Base-by-base conservation (phyloP, 2,797 vertebrate genomes). In the Schizopygopsis malacanthus region DNA sequence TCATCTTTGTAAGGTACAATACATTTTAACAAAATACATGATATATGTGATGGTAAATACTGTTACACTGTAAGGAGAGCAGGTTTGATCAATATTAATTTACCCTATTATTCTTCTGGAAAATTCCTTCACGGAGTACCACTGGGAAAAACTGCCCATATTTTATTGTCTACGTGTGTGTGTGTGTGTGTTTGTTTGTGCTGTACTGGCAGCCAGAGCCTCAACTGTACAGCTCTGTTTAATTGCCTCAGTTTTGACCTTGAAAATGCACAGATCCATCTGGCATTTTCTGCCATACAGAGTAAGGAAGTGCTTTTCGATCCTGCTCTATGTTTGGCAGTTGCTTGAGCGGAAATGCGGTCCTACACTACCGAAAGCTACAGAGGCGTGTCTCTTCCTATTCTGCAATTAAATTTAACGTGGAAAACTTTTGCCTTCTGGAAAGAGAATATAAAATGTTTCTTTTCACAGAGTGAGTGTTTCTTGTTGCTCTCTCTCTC, bases 251-350 rank as follows among this genome's bases (percentile, higher is more conserved):
- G 47, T 33, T 63, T 84, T 78, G 73, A 84, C 73, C 75, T 84
- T 84, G 63, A 84, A 78, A 84, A 70, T 33, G 22, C 50, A 78
- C 63, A 69, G 73, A 84, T 84, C 83, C 83, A 84, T 84, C 83
- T 84, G 83, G 73, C 83, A 78, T 43, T 69, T 37, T 69, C 73
- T n/a, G n/a, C n/a, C n/a, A n/a, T n/a, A 77, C 61, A 69, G 75
- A 84, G 73, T 84, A 75, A 78, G 47, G 63, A 84, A 84, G 75
- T 70, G 61, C 47, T 84, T 69, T 61, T 78, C 37, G 6, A 45
- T 76, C 43, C 82, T 73, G 47, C n/a, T 69, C 63, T 13, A 73
- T 43, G 28, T 54, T 84, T 84, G 83, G 61, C 83, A 84, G 75
- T 56, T 76, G 50, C 43, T 76, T 83, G 28, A 73, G 54, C 4